These are phyloP conservation scores for Harpagoxenus sublaevis DNA, from an alignment of 2,888 invertebrate genomes.

Conservation along the genomic window DNA sequence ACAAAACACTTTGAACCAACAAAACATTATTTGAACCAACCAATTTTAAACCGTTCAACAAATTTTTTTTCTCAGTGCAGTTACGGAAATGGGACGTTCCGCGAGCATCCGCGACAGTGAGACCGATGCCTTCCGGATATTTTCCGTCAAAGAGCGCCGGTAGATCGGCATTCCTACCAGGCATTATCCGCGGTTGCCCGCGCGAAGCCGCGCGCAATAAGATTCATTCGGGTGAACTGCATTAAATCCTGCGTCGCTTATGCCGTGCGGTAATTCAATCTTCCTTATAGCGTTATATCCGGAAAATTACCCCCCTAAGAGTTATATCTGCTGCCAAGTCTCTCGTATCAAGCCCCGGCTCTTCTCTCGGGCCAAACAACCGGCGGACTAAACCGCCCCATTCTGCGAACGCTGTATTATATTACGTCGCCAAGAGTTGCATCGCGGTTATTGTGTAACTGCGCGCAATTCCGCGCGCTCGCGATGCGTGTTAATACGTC, in stretches of 20 bases:
- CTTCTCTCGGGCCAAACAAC: slow-evolving; percentile 33
- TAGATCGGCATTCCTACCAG: background rate
- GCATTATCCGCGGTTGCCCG: background rate
- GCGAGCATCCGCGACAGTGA: background rate
- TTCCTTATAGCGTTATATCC: slow-evolving; percentile 41
- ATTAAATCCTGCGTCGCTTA: slow-evolving; percentile 37
- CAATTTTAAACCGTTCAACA: no score
- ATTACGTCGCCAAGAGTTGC: slow-evolving; percentile 43
- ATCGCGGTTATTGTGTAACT: slow-evolving; percentile 11
- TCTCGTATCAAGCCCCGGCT: slow-evolving; percentile 32
- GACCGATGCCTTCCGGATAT: background rate
- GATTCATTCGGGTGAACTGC: slow-evolving; percentile 19
- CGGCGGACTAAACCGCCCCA: slow-evolving; percentile 31
- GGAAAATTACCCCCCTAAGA: slow-evolving; percentile 44
- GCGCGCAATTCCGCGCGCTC: slow-evolving; percentile 28
- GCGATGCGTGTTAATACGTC: slow-evolving; percentile 42
- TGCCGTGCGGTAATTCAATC: slow-evolving; percentile 33
- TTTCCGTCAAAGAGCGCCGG: background rate
- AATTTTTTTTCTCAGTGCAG: no score
- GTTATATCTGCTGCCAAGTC: slow-evolving; percentile 46
- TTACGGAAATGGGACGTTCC: background rate
- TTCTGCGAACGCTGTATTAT: slow-evolving; percentile 36
- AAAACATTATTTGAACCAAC: no score
- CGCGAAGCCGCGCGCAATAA: slow-evolving; percentile 9
- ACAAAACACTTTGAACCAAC: no score